Percentiles rank a stretch among this genome's conserved stretches.
These are phyloP conservation scores for Melinaea menophilus DNA, from an alignment of 2,888 invertebrate genomes.

Conservation along the genomic window DNA sequence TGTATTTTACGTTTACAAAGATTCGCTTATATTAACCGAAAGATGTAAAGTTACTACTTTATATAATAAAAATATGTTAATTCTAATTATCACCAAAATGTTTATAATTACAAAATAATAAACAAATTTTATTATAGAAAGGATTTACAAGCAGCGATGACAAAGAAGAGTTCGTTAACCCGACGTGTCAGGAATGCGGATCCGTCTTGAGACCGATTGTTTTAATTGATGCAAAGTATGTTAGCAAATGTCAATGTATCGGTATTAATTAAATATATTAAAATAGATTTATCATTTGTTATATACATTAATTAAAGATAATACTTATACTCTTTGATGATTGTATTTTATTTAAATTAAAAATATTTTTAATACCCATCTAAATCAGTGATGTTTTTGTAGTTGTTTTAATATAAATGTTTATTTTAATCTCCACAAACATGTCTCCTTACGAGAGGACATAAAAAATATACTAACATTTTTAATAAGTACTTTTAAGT, in stretches of 20 bases:
- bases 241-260: conserved; percentile 13
- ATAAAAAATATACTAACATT: conserved; percentile 58
- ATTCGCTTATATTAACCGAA: too few species aligned
- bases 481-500: conserved; percentile 70
- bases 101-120: not conserved
- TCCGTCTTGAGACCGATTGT: conserved; percentile 56
- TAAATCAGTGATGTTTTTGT: conserved; percentile 34
- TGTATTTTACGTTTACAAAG: too few species aligned
- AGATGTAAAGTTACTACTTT: too few species aligned
- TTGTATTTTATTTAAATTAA: too few species aligned
- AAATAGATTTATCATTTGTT: not conserved
- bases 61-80: too few species aligned
- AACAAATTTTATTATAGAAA: conserved; percentile 6
- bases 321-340: too few species aligned
- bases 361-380: conserved; percentile 5
- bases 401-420: conserved; percentile 38
- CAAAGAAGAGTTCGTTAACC: conserved; percentile 31
- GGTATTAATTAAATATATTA: conserved; percentile 5
- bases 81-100: too few species aligned
- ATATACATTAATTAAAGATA: conserved; percentile 5
- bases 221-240: conserved; percentile 54
- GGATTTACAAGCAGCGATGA: conserved; percentile 13
- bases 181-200: conserved; percentile 48
- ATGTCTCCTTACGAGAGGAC: conserved; percentile 27
- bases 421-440: conserved; percentile 15